phyloP scores from a whole-genome alignment of 2,888 invertebrate species.

The Yponomeuta sedellus region DNA sequence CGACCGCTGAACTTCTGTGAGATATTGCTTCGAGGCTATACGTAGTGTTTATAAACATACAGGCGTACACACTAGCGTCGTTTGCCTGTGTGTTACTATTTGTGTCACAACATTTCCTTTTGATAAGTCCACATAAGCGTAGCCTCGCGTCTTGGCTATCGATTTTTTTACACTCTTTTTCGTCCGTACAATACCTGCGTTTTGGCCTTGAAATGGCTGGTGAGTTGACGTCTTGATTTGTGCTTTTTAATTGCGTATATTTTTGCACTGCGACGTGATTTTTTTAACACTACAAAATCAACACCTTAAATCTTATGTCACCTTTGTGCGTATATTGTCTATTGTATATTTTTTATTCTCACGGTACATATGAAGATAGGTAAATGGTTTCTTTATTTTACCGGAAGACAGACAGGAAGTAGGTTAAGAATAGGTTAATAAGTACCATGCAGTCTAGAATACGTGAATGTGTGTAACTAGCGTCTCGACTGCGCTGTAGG shows the following conservation, averaged over 20 bases:
- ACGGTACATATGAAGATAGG: too few relatives aligned
- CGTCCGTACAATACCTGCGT: background rate
- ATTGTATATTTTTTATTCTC: too few relatives aligned
- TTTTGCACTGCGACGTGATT: background rate
- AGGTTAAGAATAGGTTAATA: too few relatives aligned
- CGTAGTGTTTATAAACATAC: conserved; percentile 12
- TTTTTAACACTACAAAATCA: background rate
- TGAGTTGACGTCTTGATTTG: conserved; percentile 36
- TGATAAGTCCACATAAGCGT: conserved; percentile 13
- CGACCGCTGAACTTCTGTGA: background rate
- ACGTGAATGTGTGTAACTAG: background rate
- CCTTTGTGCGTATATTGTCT: too few relatives aligned
- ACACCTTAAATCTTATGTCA: too few relatives aligned
- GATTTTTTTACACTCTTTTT: conserved; percentile 8
- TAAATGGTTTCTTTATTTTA: too few relatives aligned
- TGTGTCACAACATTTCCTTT: conserved; percentile 14
- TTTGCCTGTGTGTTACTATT: background rate
- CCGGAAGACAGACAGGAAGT: too few relatives aligned
- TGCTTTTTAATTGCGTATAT: background rate
- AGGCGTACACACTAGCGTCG: background rate
- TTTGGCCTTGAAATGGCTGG: conserved; percentile 67
- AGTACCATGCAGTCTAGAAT: too few relatives aligned
- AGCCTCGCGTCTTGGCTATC: conserved; percentile 6
- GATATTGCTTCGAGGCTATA: background rate
- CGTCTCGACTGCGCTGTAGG: background rate